Percentiles rank a stretch among this genome's conserved stretches.
Conservation (phyloP, 2,113 vertebrate species). For the Tautogolabrus adspersus region DNA sequence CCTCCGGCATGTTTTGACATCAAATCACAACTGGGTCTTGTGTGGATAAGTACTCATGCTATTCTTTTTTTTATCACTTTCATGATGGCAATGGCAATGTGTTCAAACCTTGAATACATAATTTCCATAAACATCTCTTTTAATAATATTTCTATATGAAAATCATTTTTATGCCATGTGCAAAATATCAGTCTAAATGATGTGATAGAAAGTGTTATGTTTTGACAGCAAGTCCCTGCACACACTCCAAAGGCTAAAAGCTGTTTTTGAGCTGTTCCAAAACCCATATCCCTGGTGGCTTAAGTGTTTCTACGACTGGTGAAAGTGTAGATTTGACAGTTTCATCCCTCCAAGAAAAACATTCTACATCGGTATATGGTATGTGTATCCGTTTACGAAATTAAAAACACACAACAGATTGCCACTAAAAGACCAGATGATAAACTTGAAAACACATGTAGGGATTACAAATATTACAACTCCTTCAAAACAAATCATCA, state of each 20-base stretch:
- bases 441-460: not conserved
- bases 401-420: not conserved
- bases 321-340: conserved; percentile 43
- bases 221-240: conserved; percentile 54
- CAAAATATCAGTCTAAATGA: conserved; percentile 31
- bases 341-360: conserved; percentile 11
- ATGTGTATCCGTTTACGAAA: not conserved
- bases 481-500: not conserved
- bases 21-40: conserved; percentile 1
- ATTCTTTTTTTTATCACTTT: conserved; percentile 3
- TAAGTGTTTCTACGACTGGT: conserved; percentile 25
- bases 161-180: conserved; percentile 25
- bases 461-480: not conserved
- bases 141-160: conserved; percentile 6
- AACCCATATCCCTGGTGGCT: conserved; percentile 17
- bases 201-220: conserved; percentile 30
- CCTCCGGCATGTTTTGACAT: conserved; percentile 16
- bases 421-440: not conserved
- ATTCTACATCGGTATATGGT: not conserved
- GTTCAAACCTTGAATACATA: conserved; percentile 18
- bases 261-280: conserved; percentile 33
- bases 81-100: conserved; percentile 12
- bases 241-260: conserved; percentile 39
- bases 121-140: conserved; percentile 26
- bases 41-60: not conserved